Evolutionary conservation across 1,140 invertebrate genomes (phyloP), one percentile per base, ranked within the genome.

Genomic region (Tyrophagus putrescentiae): DNA sequence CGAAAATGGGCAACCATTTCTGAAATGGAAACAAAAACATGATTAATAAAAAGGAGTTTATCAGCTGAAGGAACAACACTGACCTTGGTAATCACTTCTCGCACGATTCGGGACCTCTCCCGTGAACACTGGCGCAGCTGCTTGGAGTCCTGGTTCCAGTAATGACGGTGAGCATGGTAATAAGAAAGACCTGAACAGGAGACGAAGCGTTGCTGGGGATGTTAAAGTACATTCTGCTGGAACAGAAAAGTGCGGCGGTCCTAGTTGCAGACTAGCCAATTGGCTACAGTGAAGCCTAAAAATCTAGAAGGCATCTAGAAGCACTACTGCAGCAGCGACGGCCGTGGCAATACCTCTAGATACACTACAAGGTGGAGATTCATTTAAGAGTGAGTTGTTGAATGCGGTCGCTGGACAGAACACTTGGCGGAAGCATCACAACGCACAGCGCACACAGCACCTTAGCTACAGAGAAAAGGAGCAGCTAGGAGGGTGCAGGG

Each of bases 1-100:
- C 83, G 71, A 91, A 76, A 42, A 91, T 82, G 39, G 88, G 87
- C 60, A 85, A 79, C 82, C 90, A 86, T 79, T 89, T 88, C 79
- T 83, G 67, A 21, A 70, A 69, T 64, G 44, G 56, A 41, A 64
- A 39, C 50, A 60, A 42, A 27, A 62, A 41, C 3, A 60, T 62
- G 57, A 53, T 18, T 41, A 23, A 36, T 32, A 63, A 9, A 21
- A 31, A 0, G 9, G 16, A 44, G 59, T 54, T 18, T 28, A 34
- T 39, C 21, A 52, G 21, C 6, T 34, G 41, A 11, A n/a, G 57
- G 29, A 18, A 42, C 58, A 36, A 50, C 31, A 63, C 64, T 70
- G 70, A 81, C 80, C 74, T 83, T 87, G 72, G 86, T 81, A 65
- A 93, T 81, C 64, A 93, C 80, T 76, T 84, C 85, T 67, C 86